Evolutionary conservation across 1,140 invertebrate species (phyloP).

Genomic region (Scaptomyza montana): DNA sequence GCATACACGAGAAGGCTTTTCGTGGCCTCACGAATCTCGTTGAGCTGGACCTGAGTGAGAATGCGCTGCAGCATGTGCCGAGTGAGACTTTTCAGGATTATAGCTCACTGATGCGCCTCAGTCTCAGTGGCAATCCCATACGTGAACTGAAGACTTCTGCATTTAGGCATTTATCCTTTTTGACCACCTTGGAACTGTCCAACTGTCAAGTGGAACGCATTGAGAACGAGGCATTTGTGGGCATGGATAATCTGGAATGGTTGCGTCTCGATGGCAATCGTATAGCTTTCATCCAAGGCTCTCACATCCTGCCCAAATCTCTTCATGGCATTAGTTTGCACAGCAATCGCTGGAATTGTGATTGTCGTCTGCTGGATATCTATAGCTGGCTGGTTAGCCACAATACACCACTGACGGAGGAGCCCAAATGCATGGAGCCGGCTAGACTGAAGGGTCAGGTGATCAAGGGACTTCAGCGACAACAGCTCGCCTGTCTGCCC

Average conservation of each 20-base stretch:
- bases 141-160: constrained; percentile 88
- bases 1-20: constrained; percentile 91
- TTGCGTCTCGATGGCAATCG: constrained; percentile 92
- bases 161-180: constrained; percentile 89
- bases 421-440: constrained; percentile 91
- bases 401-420: constrained; percentile 89
- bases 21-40: constrained; percentile 93
- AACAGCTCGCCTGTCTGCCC: constrained; percentile 93
- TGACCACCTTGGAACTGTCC: constrained; percentile 92
- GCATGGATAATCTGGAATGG: constrained; percentile 92
- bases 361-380: constrained; percentile 91
- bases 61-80: constrained; percentile 90
- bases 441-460: constrained; percentile 87
- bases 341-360: constrained; percentile 95
- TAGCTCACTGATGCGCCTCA: constrained; percentile 91
- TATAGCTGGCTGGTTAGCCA: constrained; percentile 91
- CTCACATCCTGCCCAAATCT: constrained; percentile 88
- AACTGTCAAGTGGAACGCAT: constrained; percentile 90
- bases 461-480: constrained; percentile 88
- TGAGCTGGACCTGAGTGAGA: constrained; percentile 93
- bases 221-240: constrained; percentile 92
- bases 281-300: constrained; percentile 88
- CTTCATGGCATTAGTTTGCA: constrained; percentile 92
- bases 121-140: constrained; percentile 92
- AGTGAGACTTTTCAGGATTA: constrained; percentile 90